Base-by-base conservation (phyloP, 2,797 vertebrate genomes). In the Buphagus erythrorhynchus region DNA sequence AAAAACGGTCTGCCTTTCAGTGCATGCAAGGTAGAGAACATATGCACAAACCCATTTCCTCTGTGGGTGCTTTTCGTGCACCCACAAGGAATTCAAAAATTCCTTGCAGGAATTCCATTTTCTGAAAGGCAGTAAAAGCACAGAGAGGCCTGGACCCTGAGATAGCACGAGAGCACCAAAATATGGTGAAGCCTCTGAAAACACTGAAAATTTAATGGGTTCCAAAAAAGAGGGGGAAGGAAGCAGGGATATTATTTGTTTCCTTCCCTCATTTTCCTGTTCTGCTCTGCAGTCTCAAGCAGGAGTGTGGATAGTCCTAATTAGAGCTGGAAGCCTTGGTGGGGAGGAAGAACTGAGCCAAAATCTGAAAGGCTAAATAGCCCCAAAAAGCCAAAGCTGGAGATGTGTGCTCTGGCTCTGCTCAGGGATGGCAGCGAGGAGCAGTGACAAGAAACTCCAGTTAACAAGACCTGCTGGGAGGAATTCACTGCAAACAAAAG, bases 381-480 rank as follows among this genome's bases (percentile, higher is more conserved):
- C 57, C 40, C 45, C 40, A 19, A 3, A 21, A 51, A 89, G 31
- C 3, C 3, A 0, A 3, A 25, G 63, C 16, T 29, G 28, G 77
- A 25, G 45, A 9, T 5, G 26, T 10, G 93, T 52, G 61, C 58
- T 13, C 28, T 45, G 85, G 14, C 58, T 46, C 55, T 67, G 77
- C 73, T 79, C 26, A 8, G 22, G 19, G 57, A 16, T 22, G 20
- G 43, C 43, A 45, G 86, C 3, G 2, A 76, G 45, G 2, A 76
- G 45, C 49, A 67, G 67, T 18, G 78, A 71, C 78, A 57, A 57
- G 46, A 21, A 63, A 18, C 49, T 91, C 52, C 29, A n/a, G 51
- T 28, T 95, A 95, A 83, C 92, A 88, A 95, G 81, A 87, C 78
- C 93, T 93, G 78, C 87, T 72, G 85, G 93, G 91, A 95, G 49